Base-by-base conservation (phyloP, 2,888 invertebrate species). In the Sinelater perroti region DNA sequence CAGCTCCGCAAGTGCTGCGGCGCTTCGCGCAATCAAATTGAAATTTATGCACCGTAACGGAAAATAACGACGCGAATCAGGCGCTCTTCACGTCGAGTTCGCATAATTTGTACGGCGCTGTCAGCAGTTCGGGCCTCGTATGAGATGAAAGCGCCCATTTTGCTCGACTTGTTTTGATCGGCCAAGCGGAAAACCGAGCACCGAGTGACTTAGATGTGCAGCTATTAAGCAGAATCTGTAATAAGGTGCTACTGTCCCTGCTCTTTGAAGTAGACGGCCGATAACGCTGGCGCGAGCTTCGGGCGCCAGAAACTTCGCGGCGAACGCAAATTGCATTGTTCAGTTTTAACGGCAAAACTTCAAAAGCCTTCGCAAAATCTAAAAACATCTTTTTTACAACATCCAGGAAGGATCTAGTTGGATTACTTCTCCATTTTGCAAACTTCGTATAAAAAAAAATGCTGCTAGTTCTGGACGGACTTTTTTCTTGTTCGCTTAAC, bases 121-220 rank as follows among this genome's bases (percentile, higher is more conserved):
- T 49, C 36, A 26, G 11, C 35, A 14, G 26, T 14, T 5, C 7
- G 13, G 21, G 13, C 21, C 35, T 31, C 35, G 16, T 18, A 17
- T 18, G 28, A 18, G 49, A 49, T 49, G 35, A 49, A 49, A 49
- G 36, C 47, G 13, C 28, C 38, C 31, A 36, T 26, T 49, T 24
- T 36, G 49, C 38, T 36, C 36, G 26, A 49, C 36, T 49, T 35
- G 26, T 49, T 35, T 18, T 49, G 36, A 49, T 49, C 49, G 38
- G 1, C 36, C 17, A 36, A 36, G 49, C 18, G 49, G 49, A 35
- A 49, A 49, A 36, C 36, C 28, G 38, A 21, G 20, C 21, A 21
- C 20, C 17, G 10, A 17, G 24, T 40, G 38, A 21, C 21, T 40
- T 7, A n/a, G 17, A 21, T 36, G 38, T 40, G 13, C 24, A 21